Base-by-base conservation (phyloP, 1,140 invertebrate species). In the Chymomyza costata region DNA sequence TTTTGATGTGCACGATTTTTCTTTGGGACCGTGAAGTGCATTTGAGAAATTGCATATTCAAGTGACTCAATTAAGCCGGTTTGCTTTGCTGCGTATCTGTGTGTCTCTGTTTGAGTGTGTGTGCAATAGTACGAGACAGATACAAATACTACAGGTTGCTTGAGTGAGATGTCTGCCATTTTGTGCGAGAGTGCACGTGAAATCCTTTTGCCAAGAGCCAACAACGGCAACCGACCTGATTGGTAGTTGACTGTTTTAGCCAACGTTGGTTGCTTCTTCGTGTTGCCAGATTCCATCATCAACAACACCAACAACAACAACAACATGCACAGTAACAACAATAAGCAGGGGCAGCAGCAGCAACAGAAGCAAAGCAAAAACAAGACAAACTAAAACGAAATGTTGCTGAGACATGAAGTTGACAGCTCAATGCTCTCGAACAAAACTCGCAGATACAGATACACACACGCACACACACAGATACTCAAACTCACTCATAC, bases 381-480 rank as follows among this genome's bases (percentile, higher is more conserved):
- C 60, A 55, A 60, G 48, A 62, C 68, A 63, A 71, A 69, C 67
- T 73, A 80, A 74, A 78, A 80, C 67, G 67, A 78, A 78, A 78
- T 67, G 69, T 59, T 68, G 74, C 67, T 65, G 74, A 78, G 74
- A 78, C 73, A 80, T 78, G 73, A 80, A 80, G 73, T 78, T 78
- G 73, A 78, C 73, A 78, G 73, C 73, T 78, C 73, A 80, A 78
- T 78, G 73, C 73, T 59, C 73, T 68, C 65, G 67, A 78, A 78
- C 73, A 80, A 80, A 81, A 80, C 67, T 60, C 62, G 66, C 43
- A 21, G 44, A 39, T 21, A 40, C 32, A 28, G 25, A 34, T 17
- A 41, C 61, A 28, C 15, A 16, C 37, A n/a, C 39, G 49, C 13
- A 38, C 13, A 43, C 37, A 43, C 14, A 43, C 5, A 21, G 11